phyloP scores from a whole-genome alignment of 2,113 vertebrate species.

The Pseudorectes ferrugineus region DNA sequence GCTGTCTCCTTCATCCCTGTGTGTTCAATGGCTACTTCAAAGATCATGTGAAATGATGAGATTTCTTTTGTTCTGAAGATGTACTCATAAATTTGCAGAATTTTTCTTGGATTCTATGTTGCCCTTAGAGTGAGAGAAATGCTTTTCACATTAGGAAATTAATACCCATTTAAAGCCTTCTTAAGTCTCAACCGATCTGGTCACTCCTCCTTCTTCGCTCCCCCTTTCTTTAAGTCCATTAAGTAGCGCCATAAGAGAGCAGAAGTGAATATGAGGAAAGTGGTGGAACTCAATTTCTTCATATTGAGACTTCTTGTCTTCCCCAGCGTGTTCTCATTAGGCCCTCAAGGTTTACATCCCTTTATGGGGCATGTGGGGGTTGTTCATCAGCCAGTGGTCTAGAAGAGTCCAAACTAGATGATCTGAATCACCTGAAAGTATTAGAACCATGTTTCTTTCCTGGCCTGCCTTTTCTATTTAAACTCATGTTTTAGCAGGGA shows the following conservation, averaged over 20 bases:
- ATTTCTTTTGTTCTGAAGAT: not conserved
- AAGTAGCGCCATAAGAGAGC: not conserved
- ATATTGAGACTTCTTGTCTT: not conserved
- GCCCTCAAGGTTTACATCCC: not conserved
- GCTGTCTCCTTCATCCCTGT: not conserved
- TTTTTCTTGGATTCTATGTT: not conserved
- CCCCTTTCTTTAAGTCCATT: not conserved
- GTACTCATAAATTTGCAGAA: not conserved
- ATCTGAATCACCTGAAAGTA: not conserved
- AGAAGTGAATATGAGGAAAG: not conserved
- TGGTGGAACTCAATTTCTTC: not conserved
- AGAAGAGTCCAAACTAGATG: not conserved
- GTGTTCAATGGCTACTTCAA: not conserved
- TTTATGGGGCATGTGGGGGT: accelerated
- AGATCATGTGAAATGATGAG: not conserved
- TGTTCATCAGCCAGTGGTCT: too few species aligned
- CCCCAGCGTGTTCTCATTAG: not conserved
- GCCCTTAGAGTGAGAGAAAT: not conserved
- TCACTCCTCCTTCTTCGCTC: accelerated
- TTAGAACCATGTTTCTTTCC: not conserved
- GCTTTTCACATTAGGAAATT: not conserved
- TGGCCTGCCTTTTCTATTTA: not conserved
- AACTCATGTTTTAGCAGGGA: not conserved
- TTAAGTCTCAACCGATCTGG: not conserved
- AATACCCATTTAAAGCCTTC: not conserved